Base-by-base conservation (phyloP, 1,140 invertebrate genomes). In the Dysdera silvatica region DNA sequence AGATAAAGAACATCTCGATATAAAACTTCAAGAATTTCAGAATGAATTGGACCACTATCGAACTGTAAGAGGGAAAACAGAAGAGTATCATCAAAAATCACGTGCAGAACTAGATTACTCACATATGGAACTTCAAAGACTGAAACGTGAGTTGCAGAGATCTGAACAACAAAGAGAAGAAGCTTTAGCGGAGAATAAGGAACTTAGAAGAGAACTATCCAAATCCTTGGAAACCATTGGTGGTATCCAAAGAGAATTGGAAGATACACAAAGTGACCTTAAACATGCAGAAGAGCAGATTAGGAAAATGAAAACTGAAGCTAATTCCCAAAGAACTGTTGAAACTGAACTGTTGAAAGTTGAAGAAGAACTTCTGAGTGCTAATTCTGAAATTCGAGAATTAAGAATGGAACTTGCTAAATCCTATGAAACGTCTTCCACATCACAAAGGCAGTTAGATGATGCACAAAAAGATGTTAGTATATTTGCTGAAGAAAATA, bases 41-140 rank as follows among this genome's bases (percentile, higher is more conserved):
- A 81, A 79, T 31, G 86, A 89, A 71, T 75, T 88, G 37, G 81
- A 84, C 68, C 82, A 84, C 66, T 79, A 80, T 16, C 78, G 60
- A 20, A 47, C 66, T 16, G 56, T 61, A 66, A 54, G 69, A 60
- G 53, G 71, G 12, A 60, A 67, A 49, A 59, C 62, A 0, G 67
- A 65, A 37, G 51, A 62, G 32, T 63, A 58, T 33, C 58, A 70
- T 16, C 64, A 91, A 70, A 83, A 85, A 71, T 86, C 65, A 8
- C 41, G 56, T 88, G 67, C 82, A 84, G 53, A 85, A 87, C 61
- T 89, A 91, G 76, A 86, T 87, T n/a, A 80, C 83, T 58, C 56
- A 28, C 57, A 66, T 43, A 66, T 54, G 57, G 64, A 61, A n/a
- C 20, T 69, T 14, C 31, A 48, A 14, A 32, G 41, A 14, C 80